Evolutionary conservation across 2,797 vertebrate genomes (phyloP), one percentile per base, ranked within the genome.

Genomic region (Apogon talboti): DNA sequence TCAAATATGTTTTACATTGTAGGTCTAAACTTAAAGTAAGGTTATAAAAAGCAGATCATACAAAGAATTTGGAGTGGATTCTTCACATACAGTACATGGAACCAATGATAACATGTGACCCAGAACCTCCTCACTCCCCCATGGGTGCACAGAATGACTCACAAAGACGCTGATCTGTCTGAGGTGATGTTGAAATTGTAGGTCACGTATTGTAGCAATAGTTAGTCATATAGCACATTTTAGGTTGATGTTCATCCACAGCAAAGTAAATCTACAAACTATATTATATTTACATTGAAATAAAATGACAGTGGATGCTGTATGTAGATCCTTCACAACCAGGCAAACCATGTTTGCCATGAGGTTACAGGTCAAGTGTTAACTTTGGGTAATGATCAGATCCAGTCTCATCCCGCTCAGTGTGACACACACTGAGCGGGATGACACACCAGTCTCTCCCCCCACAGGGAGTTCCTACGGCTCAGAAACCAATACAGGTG

Each of bases 81-180:
- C 11, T 52, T 58, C 21, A 41, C 49, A 37, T 48, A 54, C 43
- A 44, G 30, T 48, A 54, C 43, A 44, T 3, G n/a, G 62, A 78
- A 78, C 9, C 10, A 8, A 16, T 53, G 68, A 70, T 61, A 71
- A 61, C 28, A 49, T 69, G 62, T 77, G 50, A 80, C 58, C 72
- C 53, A 46, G 67, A 74, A 79, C 44, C 47, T 71, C 47, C 59
- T 9, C 24, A 77, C 77, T 14, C 79, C 84, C 63, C 69, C 79
- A 74, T 49, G 80, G 63, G 59, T 81, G 79, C 48, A 41, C 9
- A 38, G 0, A 59, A 50, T 91, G 84, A 90, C 78, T 87, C 86
- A 91, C 71, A 83, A 58, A 80, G 62, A 45, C 8, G 16, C 42
- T 50, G 19, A 11, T 71, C 30, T 16, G 5, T 42, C n/a, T 42